A percentile compares a stretch with the other conserved stretches of the same genome.
Evolutionary conservation across 2,888 invertebrate species (phyloP).

Genomic region (Merodon equestris): DNA sequence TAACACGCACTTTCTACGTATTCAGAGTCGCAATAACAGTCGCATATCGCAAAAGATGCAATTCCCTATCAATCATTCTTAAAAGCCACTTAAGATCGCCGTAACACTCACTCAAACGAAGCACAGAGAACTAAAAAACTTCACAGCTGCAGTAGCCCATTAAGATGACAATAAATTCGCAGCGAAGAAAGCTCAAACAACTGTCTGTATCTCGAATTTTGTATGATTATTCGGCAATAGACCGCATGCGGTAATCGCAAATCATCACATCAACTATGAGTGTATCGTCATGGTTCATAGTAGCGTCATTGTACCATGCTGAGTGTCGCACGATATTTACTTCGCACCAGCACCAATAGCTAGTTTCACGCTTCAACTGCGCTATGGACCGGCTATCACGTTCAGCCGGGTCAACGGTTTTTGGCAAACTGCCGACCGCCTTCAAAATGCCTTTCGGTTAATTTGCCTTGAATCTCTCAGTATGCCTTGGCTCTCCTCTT

Average conservation of each 20-base stretch:
- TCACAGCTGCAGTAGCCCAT: constrained; percentile 52
- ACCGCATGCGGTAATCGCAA: constrained; percentile 68
- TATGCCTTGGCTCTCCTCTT: constrained; percentile 28
- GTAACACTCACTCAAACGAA: constrained; percentile 11
- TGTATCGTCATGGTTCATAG: constrained; percentile 29
- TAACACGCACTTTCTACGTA: too few species aligned
- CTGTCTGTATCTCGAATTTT: background rate
- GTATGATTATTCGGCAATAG: constrained; percentile 66
- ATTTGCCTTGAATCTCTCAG: background rate
- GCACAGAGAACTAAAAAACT: constrained; percentile 20
- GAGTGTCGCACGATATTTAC: constrained; percentile 43
- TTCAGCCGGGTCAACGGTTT: constrained; percentile 65
- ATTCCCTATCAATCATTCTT: too few species aligned
- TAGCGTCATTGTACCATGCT: background rate
- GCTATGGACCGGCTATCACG: constrained; percentile 42
- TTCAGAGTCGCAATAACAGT: too few species aligned
- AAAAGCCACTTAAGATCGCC: too few species aligned
- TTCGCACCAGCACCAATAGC: constrained; percentile 55
- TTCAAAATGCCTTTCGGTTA: constrained; percentile 5
- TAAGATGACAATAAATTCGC: constrained; percentile 53
- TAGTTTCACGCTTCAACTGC: constrained; percentile 59
- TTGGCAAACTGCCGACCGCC: constrained; percentile 68
- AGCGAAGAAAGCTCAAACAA: background rate
- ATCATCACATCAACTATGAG: constrained; percentile 51
- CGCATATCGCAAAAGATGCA: too few species aligned